Base-by-base conservation (phyloP, 2,888 invertebrate genomes). In the Drosophila helvetica region DNA sequence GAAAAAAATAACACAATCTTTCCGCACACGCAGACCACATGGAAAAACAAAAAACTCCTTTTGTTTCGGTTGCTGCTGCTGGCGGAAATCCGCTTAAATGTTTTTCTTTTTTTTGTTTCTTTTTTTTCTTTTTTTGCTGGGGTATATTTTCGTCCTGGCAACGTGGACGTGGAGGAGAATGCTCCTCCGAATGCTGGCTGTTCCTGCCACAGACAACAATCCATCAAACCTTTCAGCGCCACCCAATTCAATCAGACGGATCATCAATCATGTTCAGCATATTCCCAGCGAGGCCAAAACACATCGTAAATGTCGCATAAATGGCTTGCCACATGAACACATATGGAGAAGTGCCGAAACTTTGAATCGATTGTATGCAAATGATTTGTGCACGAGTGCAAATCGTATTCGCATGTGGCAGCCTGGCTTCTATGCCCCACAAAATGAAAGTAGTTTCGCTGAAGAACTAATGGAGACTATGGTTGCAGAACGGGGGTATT, bases 221-320 rank as follows among this genome's bases (percentile, higher is more conserved):
- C 84, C 79, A 86, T 88, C 85, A 76, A 61, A 55, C 69, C 68
- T 55, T 74, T 68, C 45, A 54, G 19, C 53, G 52, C 60, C 54
- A 67, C 58, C 76, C 78, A 78, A 79, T 88, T 85, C 85, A 85
- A 85, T 85, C 85, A 84, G 64, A 70, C 59, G 69, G 47, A 68
- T 63, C 85, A 85, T 85, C 85, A 88, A 85, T 85, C 85, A 85
- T 84, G 78, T 48, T 79, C 73, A 72, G 61, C 77, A 78, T 76
- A 75, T 75, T 84, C 64, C 68, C 57, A 56, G 45, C 64, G 70
- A 22, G 54, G 56, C 67, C 65, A 67, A 59, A 52, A 56, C 55
- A 70, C 45, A 65, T 60, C 56, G 56, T 43, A 67, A 74, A 53
- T 57, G 60, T 61, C 48, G 54, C 54, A 53, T 51, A 46, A 61